Base-by-base conservation (phyloP, 2,888 invertebrate genomes). In the Parochlus steinenii region DNA sequence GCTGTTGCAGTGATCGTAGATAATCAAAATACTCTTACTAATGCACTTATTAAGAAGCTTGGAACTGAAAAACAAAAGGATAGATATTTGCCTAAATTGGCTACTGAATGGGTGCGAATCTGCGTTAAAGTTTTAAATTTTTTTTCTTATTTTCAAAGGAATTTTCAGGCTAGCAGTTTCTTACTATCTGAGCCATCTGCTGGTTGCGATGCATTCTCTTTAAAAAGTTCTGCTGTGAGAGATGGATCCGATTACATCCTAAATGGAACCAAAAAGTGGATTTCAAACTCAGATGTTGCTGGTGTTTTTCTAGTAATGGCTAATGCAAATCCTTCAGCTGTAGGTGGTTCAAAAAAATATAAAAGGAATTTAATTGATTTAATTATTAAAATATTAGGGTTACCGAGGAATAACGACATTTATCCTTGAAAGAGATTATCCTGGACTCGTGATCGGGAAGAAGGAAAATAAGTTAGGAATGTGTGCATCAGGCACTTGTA, bases 191-290 rank as follows among this genome's bases (percentile, higher is more conserved):
- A 97, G 56, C 75, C 87, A 0, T 67, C 73, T 1, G 73, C 93
- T 2, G 97, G 97, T 3, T 89, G 92, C 0, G 97, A 98, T 57
- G 97, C 97, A 0, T 97, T 97, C 61, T 74, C 92, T 0, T 58
- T 98, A 46, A 92, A 86, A 17, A 74, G 76, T 0, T 65, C 56
- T 4, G 79, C 79, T 0, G 55, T 42, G 3, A 46, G 54, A 3
- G 64, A 69, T 33, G 74, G 71, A 2, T 65, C 73, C 51, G 45
- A 56, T 44, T 80, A 71, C 65, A 49, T 74, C 3, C 53, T 77
- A 29, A 74, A 69, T 50, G 76, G 76, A 33, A 68, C 64, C 42
- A 77, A 77, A 57, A 83, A 92, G 80, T 97, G 97, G 97, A 68
- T 74, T 5, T 80, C 79, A 79, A n/a, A n/a, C n/a, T n/a, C n/a